A percentile compares a stretch with the other conserved stretches of the same genome.
phyloP scores from a whole-genome alignment of 2,888 invertebrate species.

The Pseudococcus viburni region DNA sequence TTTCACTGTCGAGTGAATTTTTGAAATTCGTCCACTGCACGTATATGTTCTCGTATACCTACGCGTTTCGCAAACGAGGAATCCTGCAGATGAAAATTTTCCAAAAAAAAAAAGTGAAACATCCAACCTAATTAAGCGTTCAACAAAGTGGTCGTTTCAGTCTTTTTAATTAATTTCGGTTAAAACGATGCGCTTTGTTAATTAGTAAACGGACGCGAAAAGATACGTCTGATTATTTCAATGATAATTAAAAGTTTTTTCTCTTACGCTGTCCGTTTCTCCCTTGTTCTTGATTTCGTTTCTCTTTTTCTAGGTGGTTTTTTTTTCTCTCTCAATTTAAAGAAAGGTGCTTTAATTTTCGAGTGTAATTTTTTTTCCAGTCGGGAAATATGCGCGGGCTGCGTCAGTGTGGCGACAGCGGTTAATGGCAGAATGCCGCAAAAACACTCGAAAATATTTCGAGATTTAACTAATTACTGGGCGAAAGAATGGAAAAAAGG shows the following conservation, averaged over 20 bases:
- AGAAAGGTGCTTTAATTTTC: slow-evolving; percentile 58
- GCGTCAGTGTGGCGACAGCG: slow-evolving; percentile 51
- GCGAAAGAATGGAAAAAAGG: slow-evolving; percentile 41
- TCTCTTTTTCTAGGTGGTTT: not conserved
- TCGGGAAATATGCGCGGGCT: slow-evolving; percentile 22
- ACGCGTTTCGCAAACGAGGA: slow-evolving; percentile 12
- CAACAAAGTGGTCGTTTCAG: slow-evolving; percentile 66
- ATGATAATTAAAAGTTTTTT: slow-evolving; percentile 66
- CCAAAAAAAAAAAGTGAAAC: slow-evolving; percentile 53
- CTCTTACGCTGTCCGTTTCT: slow-evolving; percentile 46
- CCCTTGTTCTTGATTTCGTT: slow-evolving; percentile 37
- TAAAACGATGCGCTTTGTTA: slow-evolving; percentile 65
- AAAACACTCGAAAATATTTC: slow-evolving; percentile 44
- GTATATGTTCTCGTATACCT: not conserved
- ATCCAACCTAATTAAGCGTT: slow-evolving; percentile 64
- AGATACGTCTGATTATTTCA: slow-evolving; percentile 65
- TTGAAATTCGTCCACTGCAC: not conserved
- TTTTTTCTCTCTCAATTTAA: slow-evolving; percentile 49
- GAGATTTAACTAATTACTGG: slow-evolving; percentile 54
- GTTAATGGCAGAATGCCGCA: slow-evolving; percentile 46
- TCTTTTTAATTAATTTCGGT: slow-evolving; percentile 65
- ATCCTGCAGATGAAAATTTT: slow-evolving; percentile 46
- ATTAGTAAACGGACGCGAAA: slow-evolving; percentile 66
- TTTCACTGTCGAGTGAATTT: slow-evolving; percentile 1
- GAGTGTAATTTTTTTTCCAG: slow-evolving; percentile 41